phyloP scores from a whole-genome alignment of 2,797 vertebrate species.

The Esox lucius region DNA sequence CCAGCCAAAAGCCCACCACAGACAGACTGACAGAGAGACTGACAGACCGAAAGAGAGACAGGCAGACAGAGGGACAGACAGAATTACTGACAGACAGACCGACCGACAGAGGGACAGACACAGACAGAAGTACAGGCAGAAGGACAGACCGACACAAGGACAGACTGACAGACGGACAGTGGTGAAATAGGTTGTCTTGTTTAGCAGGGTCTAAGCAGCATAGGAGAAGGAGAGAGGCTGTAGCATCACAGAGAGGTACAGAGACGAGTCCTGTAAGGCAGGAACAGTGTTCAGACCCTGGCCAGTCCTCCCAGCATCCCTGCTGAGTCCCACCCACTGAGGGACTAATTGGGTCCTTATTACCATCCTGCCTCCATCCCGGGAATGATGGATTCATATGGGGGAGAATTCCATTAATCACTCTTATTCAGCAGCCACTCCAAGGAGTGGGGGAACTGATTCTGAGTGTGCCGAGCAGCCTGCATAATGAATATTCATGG shows the following conservation, averaged over 20 bases:
- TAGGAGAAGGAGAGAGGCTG: not conserved
- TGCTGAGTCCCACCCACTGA: conserved; percentile 75
- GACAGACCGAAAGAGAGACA: not conserved
- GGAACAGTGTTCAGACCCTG: conserved; percentile 41
- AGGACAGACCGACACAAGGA: conserved; percentile 11
- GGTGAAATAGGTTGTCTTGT: not conserved
- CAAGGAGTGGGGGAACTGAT: conserved; percentile 75
- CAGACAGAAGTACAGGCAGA: conserved; percentile 12
- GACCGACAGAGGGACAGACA: too few relatives aligned
- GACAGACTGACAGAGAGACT: not conserved
- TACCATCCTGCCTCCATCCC: conserved; percentile 67
- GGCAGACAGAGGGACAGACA: too few relatives aligned
- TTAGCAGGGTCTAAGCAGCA: too few relatives aligned
- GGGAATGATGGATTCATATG: conserved; percentile 82
- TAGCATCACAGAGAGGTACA: not conserved
- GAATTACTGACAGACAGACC: too few relatives aligned
- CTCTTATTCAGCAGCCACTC: conserved; percentile 80
- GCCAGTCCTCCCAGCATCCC: conserved; percentile 44
- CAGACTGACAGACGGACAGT: conserved; percentile 12
- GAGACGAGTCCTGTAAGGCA: not conserved
- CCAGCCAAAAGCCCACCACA: conserved; percentile 34
- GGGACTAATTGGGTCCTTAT: conserved; percentile 86
- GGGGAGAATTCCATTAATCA: conserved; percentile 84
- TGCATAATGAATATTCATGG: conserved; percentile 84
- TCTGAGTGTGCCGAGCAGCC: conserved; percentile 66